These are phyloP conservation scores for Alligator mississippiensis DNA, from an alignment of 2,113 vertebrate genomes.

Conservation along the genomic window DNA sequence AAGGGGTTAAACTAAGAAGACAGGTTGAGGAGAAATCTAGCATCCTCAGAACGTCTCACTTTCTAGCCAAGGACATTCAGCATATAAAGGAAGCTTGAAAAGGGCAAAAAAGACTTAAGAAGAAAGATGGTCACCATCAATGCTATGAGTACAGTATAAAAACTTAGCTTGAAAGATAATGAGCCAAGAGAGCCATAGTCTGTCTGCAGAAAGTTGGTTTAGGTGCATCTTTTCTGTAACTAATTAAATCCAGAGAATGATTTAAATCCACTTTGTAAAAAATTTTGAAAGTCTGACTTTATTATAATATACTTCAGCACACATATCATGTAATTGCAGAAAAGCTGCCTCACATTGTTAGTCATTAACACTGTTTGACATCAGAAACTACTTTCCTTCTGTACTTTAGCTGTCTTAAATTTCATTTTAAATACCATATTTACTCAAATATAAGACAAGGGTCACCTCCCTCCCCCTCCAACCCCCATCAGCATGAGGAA, in stretches of 20 bases:
- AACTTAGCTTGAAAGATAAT: not conserved
- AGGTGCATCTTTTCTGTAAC: not conserved
- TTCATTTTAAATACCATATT: not conserved
- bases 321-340: not conserved
- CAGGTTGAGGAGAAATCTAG: not conserved
- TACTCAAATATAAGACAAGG: too few species aligned
- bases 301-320: not conserved
- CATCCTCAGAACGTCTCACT: not conserved
- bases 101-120: not conserved
- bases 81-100: not conserved
- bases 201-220: not conserved
- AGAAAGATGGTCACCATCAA: not conserved
- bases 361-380: rapidly evolving
- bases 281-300: not conserved
- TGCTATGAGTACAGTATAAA: not conserved
- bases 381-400: not conserved
- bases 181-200: not conserved
- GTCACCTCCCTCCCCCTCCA: too few species aligned
- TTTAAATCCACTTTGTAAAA: not conserved
- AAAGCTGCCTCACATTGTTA: not conserved
- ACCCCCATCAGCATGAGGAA: too few species aligned
- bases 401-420: not conserved
- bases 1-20: not conserved
- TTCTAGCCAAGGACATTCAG: not conserved
- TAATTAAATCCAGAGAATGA: not conserved